Evolutionary conservation across 2,797 vertebrate species (phyloP).

Genomic region (Poeciliopsis paucimaculata): DNA sequence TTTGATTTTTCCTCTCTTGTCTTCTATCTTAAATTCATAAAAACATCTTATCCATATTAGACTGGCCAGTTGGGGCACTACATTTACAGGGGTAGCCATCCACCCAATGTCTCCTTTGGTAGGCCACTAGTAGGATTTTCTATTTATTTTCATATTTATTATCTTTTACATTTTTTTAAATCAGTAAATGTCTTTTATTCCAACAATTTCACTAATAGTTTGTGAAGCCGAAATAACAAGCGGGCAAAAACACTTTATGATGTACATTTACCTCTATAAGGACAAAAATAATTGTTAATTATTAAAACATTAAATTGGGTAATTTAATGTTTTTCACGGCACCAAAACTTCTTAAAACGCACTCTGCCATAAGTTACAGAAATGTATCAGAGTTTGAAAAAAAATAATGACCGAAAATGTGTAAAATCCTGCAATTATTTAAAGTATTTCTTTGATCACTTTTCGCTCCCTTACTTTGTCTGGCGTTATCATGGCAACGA

Average conservation of each 20-base stretch:
- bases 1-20: not conserved
- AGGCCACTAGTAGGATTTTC: not conserved
- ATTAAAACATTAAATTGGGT: no score
- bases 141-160: not conserved
- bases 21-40: not conserved
- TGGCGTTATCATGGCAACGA: conserved; percentile 73
- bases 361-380: not conserved
- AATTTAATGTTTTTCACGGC: not conserved
- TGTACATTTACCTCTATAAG: not conserved
- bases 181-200: not conserved
- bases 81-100: not conserved
- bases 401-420: not conserved
- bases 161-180: not conserved
- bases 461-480: not conserved
- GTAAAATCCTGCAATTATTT: not conserved
- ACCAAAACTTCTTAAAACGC: not conserved
- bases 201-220: not conserved
- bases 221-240: not conserved
- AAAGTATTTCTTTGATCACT: not conserved
- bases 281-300: not conserved
- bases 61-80: not conserved
- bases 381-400: not conserved
- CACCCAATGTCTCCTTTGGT: not conserved
- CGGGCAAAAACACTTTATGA: not conserved
- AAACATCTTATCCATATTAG: not conserved